A percentile compares a stretch with the other conserved stretches of the same genome.
These are phyloP conservation scores for Balanococcus diminutus DNA, from an alignment of 2,888 invertebrate genomes.

Conservation along the genomic window DNA sequence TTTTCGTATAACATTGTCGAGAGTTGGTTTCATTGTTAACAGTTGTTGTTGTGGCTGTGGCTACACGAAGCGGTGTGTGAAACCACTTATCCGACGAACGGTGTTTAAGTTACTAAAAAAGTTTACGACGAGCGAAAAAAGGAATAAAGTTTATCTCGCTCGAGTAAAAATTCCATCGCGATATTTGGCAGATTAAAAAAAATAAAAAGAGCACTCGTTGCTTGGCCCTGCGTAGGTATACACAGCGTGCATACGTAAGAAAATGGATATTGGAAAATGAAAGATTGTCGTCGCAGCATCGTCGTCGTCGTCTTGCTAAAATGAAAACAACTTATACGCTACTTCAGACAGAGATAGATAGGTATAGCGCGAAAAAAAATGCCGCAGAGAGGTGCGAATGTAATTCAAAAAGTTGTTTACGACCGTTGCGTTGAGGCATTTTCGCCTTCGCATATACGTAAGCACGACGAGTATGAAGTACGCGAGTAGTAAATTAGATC, in stretches of 20 bases:
- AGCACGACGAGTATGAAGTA: background rate
- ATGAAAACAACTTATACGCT: no score
- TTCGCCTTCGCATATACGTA: no score
- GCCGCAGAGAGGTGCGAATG: background rate
- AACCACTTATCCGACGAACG: background rate
- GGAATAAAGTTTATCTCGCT: background rate
- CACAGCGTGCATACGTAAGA: background rate
- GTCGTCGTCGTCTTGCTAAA: no score
- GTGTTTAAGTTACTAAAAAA: background rate
- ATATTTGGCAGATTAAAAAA: background rate
- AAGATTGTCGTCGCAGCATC: background rate
- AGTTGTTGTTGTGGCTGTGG: no score
- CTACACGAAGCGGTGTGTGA: background rate
- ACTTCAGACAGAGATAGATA: no score
- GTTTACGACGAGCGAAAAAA: background rate
- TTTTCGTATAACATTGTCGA: background rate
- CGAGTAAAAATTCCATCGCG: background rate
- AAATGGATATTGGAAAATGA: constrained; percentile 11
- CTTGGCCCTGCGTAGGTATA: background rate
- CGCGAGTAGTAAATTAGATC: background rate
- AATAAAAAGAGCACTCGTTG: background rate
- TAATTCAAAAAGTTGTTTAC: constrained; percentile 23
- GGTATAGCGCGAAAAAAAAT: background rate
- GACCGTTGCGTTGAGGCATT: background rate
- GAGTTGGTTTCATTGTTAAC: constrained; percentile 1